Conservation (phyloP, 2,113 vertebrate species). For the Apodemus speciosus region DNA sequence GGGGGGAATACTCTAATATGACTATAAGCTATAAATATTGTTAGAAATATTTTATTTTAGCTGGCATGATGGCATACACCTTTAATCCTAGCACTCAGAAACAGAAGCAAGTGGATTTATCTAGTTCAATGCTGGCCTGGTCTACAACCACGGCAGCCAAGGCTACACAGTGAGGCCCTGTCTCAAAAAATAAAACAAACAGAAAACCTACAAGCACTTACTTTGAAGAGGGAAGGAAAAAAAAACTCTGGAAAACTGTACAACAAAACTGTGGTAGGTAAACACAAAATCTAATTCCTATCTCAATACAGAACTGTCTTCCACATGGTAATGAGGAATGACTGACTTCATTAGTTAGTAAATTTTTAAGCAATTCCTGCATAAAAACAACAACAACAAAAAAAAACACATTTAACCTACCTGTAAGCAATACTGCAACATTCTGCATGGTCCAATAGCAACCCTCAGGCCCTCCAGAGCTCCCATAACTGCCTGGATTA, state of each 20-base stretch:
- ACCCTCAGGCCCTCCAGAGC: slow-evolving; percentile 97
- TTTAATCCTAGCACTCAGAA: neutral
- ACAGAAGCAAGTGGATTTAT: no score
- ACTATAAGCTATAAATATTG: neutral
- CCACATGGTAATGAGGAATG: neutral
- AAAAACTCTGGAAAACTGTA: neutral
- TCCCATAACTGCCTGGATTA: slow-evolving; percentile 99
- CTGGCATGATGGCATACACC: neutral
- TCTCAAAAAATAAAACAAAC: neutral
- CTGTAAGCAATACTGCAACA: slow-evolving; percentile 99
- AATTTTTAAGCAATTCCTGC: neutral
- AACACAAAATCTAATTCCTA: neutral
- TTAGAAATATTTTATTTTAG: neutral
- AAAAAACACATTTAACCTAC: slow-evolving; percentile 77
- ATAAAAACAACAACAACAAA: neutral
- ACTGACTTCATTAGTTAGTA: neutral
- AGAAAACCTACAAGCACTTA: neutral
- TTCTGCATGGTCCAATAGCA: slow-evolving; percentile 97
- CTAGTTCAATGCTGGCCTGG: neutral
- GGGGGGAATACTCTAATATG: neutral
- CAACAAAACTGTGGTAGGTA: neutral
- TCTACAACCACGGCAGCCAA: neutral
- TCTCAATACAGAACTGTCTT: neutral
- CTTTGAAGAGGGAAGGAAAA: neutral
- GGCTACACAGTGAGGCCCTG: neutral